Evolutionary conservation across 2,888 invertebrate species (phyloP), one percentile per base, ranked within the genome.

Genomic region (Nasonia oneida): DNA sequence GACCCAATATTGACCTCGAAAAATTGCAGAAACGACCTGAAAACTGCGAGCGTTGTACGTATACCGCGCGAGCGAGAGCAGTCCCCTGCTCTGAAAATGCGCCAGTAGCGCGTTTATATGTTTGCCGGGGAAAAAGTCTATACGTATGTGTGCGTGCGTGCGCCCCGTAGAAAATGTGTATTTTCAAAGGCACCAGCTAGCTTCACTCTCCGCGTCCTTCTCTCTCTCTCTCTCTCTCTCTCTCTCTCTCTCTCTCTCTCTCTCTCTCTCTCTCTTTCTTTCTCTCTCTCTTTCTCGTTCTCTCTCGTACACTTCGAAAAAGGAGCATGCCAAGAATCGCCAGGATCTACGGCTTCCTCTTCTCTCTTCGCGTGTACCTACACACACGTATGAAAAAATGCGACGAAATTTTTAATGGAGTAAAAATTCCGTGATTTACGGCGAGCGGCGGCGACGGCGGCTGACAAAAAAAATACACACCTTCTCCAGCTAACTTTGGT

Each of bases 1-100:
- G 89, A 89, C 89, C 90, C 90, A 90, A 90, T 89, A 88, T 83
- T 88, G 89, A 88, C 88, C 88, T 88, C 88, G 87, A 89, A 89
- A 88, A 87, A 87, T 88, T 73, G 67, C 78, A 77, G 80, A 78
- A 87, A 73, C 80, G 75, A 81, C 78, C 83, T 84, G 84, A 83
- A 87, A 88, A 87, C 47, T 57, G 71, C 37, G 47, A 47, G 12
- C n/a, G 6, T n/a, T 39, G 18, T 33, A 18, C 23, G 42, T 6
- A 47, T 12, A 47, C 47, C 10, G 37, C 42, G 2, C 10, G 12
- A 47, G 10, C 42, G 42, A 42, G 42, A 6, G 42, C 42, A 47
- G 42, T 47, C 42, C 2, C 12, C 42, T 47, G 42, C 8, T 10
- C 10, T 1, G 10, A 47, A 42, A 47, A 47, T 47, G 12, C 42